phyloP scores from a whole-genome alignment of 2,888 invertebrate genomes.

The Melikaiella ostensackeni region DNA sequence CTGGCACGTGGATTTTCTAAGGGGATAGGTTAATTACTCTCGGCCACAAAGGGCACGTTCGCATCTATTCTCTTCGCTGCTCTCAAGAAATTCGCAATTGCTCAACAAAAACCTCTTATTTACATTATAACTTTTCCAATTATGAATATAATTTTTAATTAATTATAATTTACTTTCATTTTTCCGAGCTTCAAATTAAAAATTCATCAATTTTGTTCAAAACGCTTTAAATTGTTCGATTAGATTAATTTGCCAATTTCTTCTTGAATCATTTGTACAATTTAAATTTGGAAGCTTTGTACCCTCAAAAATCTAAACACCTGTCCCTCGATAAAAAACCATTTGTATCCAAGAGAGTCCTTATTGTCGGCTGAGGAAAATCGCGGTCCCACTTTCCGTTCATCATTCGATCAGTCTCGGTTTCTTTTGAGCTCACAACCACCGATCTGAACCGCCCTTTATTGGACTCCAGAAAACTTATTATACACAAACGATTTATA shows the following conservation, averaged over 20 bases:
- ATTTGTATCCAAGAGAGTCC: background rate
- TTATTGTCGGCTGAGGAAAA: conserved; percentile 1
- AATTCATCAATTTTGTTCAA: too few species aligned
- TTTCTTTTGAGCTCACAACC: background rate
- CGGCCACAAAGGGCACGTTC: conserved; percentile 42
- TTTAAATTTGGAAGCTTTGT: background rate
- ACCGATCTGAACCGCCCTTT: conserved; percentile 31
- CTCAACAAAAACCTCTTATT: background rate
- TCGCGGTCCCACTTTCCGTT: conserved; percentile 10
- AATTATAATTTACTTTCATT: too few species aligned
- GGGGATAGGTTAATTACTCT: conserved; percentile 58
- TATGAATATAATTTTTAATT: too few species aligned
- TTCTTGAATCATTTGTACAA: too few species aligned
- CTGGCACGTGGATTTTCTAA: conserved; percentile 60
- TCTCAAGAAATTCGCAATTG: conserved; percentile 23
- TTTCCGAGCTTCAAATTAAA: too few species aligned
- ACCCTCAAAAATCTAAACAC: background rate
- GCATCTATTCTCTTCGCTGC: conserved; percentile 46
- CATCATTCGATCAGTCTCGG: conserved; percentile 31
- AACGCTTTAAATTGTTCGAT: too few species aligned
- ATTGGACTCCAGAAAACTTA: background rate
- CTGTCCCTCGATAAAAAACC: background rate
- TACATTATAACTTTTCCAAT: background rate
- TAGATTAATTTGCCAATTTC: too few species aligned
- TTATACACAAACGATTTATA: conserved; percentile 19